phyloP scores from a whole-genome alignment of 2,888 invertebrate genomes.

The Sminthurides aquaticus region DNA sequence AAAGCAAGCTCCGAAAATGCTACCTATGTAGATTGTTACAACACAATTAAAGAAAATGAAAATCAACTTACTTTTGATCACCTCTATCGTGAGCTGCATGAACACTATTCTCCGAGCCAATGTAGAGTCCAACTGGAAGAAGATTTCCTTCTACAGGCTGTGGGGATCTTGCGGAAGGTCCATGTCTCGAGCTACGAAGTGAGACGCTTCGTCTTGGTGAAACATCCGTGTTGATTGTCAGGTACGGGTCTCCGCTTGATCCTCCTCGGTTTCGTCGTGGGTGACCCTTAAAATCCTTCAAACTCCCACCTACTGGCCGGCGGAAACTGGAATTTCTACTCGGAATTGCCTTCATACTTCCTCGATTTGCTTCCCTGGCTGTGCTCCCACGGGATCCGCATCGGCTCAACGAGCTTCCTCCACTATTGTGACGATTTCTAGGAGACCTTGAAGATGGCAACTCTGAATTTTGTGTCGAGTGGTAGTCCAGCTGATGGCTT shows the following conservation, averaged over 20 bases:
- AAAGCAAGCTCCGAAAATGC: too few species aligned
- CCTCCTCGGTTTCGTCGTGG: constrained; percentile 10
- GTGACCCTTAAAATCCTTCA: constrained; percentile 16
- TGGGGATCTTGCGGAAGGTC: constrained; percentile 13
- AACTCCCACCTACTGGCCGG: constrained; percentile 23
- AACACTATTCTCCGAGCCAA: constrained; percentile 24
- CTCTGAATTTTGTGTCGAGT: constrained; percentile 19
- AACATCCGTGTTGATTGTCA: constrained; percentile 16
- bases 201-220: constrained; percentile 21
- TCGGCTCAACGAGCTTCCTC: constrained; percentile 22
- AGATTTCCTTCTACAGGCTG: constrained; percentile 11
- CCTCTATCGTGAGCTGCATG: constrained; percentile 10
- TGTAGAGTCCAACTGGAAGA: constrained; percentile 15
- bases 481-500: constrained; percentile 22
- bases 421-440: constrained; percentile 26
- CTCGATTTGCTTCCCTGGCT: constrained; percentile 15
- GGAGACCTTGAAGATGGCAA: constrained; percentile 20
- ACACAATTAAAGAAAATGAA: too few species aligned
- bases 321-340: constrained; percentile 21
- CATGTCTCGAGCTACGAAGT: constrained; percentile 18
- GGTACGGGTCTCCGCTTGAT: constrained; percentile 17
- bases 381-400: constrained; percentile 20
- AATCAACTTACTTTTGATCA: constrained; percentile 11
- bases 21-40: too few species aligned
- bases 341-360: constrained; percentile 24